phyloP scores from a whole-genome alignment of 2,797 vertebrate species.

The Falco berigora region DNA sequence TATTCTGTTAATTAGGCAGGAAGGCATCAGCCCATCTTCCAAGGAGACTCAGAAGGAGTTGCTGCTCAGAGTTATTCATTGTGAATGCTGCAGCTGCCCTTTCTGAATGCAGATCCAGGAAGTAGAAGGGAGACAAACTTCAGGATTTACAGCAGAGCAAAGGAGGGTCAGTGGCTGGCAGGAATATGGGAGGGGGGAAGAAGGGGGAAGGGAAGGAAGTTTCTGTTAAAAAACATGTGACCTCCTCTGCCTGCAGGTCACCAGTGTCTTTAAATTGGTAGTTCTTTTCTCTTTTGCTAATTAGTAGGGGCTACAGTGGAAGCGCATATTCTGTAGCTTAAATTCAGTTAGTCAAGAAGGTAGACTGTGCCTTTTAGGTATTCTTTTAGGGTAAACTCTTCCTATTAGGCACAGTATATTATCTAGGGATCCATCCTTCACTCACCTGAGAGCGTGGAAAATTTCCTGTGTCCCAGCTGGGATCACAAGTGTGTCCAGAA shows the following conservation, averaged over 20 bases:
- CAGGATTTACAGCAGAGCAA: neutral
- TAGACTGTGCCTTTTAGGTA: neutral
- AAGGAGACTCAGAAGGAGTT: neutral
- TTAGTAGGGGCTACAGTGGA: neutral
- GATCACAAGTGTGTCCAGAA: neutral
- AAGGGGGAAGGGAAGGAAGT: neutral
- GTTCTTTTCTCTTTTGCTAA: slow-evolving; percentile 15
- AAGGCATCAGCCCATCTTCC: neutral
- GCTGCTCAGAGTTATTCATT: neutral
- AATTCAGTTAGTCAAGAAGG: neutral
- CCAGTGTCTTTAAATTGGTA: neutral
- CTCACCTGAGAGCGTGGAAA: neutral
- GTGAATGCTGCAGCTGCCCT: neutral
- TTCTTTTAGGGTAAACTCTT: neutral
- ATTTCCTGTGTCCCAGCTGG: neutral
- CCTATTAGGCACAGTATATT: neutral
- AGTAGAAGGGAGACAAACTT: neutral
- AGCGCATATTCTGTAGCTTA: neutral
- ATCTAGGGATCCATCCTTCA: neutral
- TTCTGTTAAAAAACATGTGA: neutral
- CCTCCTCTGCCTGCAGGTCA: neutral
- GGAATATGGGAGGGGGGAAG: neutral
- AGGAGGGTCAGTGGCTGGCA: neutral
- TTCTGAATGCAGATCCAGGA: neutral
- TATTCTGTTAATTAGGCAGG: neutral